A percentile compares a stretch with the other conserved stretches of the same genome.
These are phyloP conservation scores for Camponotus pennsylvanicus DNA, from an alignment of 1,140 invertebrate genomes.

Conservation along the genomic window DNA sequence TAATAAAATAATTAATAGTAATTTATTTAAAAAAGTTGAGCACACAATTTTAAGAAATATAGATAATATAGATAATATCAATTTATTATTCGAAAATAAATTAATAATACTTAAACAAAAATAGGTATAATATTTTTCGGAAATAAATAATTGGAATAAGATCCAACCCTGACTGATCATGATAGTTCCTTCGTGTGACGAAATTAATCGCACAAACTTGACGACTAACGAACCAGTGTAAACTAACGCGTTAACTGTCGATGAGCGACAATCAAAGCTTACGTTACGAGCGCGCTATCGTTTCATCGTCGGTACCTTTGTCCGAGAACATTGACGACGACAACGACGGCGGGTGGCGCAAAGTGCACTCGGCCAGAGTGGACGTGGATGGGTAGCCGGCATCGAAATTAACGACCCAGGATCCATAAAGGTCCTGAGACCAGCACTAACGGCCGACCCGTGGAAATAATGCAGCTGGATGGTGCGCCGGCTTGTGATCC, in stretches of 20 bases:
- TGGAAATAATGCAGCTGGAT: slow-evolving; percentile 78
- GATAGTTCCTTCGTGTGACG: not conserved
- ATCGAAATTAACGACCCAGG: slow-evolving; percentile 78
- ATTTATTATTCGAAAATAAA: not conserved
- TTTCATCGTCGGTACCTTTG: slow-evolving; percentile 63
- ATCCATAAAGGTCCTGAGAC: slow-evolving; percentile 76
- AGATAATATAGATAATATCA: not conserved
- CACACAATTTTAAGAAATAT: not conserved
- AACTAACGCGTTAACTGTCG: slow-evolving; percentile 60
- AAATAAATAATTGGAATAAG: slow-evolving; percentile 12
- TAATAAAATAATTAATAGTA: not conserved
- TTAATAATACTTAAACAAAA: no score
- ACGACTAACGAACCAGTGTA: slow-evolving; percentile 12
- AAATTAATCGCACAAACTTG: slow-evolving; percentile 35
- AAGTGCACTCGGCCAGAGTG: slow-evolving; percentile 70
- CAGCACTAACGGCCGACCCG: slow-evolving; percentile 70
- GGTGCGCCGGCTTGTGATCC: slow-evolving; percentile 57
- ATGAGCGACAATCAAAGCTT: slow-evolving; percentile 65
- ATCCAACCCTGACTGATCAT: not conserved
- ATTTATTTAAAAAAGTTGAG: not conserved
- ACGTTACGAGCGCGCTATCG: slow-evolving; percentile 43
- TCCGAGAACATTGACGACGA: not conserved
- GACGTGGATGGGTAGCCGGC: slow-evolving; percentile 73
- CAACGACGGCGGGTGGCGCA: slow-evolving; percentile 48
- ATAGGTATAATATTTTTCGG: not conserved